These are phyloP conservation scores for Channa striata DNA, from an alignment of 2,797 vertebrate genomes.

Conservation along the genomic window DNA sequence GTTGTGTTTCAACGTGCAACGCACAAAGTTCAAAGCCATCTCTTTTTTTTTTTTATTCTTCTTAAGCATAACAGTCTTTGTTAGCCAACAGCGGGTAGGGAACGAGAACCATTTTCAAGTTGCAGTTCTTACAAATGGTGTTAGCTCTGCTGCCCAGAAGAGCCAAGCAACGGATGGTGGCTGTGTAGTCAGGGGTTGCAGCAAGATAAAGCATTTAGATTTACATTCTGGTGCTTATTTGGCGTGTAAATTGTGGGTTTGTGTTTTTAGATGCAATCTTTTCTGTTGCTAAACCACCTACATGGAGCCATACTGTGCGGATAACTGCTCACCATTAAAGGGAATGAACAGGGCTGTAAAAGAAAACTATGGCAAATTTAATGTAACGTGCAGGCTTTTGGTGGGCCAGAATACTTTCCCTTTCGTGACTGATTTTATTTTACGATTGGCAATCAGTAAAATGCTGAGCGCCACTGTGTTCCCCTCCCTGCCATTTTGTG, in stretches of 20 bases:
- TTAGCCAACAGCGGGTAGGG: constrained; percentile 60
- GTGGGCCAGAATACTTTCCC: constrained; percentile 76
- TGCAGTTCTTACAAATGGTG: constrained; percentile 84
- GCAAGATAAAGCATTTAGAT: constrained; percentile 63
- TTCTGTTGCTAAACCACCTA: constrained; percentile 82
- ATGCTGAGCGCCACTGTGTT: constrained; percentile 85
- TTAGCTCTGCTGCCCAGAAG: constrained; percentile 57
- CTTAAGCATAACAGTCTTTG: constrained; percentile 24
- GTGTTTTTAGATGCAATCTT: constrained; percentile 79
- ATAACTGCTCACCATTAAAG: constrained; percentile 80
- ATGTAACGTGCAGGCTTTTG: constrained; percentile 71
- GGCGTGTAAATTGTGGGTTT: constrained; percentile 68
- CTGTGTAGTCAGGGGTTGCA: constrained; percentile 73
- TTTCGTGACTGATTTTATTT: constrained; percentile 90
- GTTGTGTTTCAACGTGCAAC: constrained; percentile 64
- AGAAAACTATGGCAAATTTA: constrained; percentile 73
- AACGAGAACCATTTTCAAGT: constrained; percentile 78
- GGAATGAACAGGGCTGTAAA: constrained; percentile 82
- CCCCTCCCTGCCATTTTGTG: constrained; percentile 86
- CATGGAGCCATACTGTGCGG: constrained; percentile 79
- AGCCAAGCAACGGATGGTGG: constrained; percentile 76
- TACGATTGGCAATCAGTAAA: constrained; percentile 91
- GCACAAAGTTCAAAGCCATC: constrained; percentile 30
- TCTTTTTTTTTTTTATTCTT: constrained; percentile 14
- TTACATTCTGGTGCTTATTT: constrained; percentile 68